A percentile compares a stretch with the other conserved stretches of the same genome.
phyloP scores from a whole-genome alignment of 2,888 invertebrate genomes.

The Epinotia demarniana region DNA sequence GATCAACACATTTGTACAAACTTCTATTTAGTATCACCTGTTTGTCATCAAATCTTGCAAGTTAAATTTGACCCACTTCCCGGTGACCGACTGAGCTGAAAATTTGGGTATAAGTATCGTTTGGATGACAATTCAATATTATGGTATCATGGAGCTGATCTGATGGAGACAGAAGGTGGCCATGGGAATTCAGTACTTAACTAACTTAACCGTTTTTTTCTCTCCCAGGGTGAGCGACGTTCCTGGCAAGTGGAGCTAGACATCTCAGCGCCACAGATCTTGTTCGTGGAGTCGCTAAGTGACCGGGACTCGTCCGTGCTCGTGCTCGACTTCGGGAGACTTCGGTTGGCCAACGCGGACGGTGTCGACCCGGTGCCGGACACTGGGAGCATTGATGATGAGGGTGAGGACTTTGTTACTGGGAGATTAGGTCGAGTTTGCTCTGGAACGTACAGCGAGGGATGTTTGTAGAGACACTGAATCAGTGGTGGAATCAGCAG shows the following conservation, averaged over 20 bases:
- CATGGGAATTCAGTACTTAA: too few relatives aligned
- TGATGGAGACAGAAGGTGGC: too few relatives aligned
- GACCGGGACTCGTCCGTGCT: conserved; percentile 91
- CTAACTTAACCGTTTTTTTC: background rate
- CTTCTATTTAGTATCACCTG: too few relatives aligned
- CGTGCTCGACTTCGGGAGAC: conserved; percentile 95
- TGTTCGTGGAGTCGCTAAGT: conserved; percentile 92
- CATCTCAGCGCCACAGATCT: conserved; percentile 96
- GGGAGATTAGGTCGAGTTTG: background rate
- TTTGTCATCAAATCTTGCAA: too few relatives aligned
- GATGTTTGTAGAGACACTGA: conserved; percentile 90
- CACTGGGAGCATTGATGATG: conserved; percentile 56
- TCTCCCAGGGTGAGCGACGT: conserved; percentile 85
- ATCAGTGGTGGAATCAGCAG: conserved; percentile 74
- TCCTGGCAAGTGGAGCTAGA: conserved; percentile 96
- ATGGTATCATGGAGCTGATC: too few relatives aligned
- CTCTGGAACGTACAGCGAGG: background rate
- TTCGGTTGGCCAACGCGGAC: conserved; percentile 83
- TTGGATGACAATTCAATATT: too few relatives aligned
- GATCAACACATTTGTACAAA: too few relatives aligned
- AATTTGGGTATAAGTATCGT: too few relatives aligned
- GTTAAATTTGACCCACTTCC: too few relatives aligned
- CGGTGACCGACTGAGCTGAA: too few relatives aligned
- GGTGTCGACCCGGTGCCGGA: conserved; percentile 48
- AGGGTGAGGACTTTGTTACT: conserved; percentile 53